Conservation (phyloP, 2,888 invertebrate genomes). For the Mantis religiosa region DNA sequence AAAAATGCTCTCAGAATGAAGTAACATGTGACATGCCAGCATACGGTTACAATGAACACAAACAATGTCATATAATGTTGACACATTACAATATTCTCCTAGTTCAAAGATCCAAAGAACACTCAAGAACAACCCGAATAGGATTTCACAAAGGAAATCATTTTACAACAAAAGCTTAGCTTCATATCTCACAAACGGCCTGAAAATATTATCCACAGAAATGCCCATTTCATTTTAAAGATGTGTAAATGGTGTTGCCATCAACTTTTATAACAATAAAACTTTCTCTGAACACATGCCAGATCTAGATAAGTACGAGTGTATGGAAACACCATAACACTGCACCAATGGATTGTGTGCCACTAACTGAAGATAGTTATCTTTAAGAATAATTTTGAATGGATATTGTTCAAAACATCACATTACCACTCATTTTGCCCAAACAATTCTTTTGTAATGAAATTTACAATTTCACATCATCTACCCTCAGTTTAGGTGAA, state of each 20-base stretch:
- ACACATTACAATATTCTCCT: not conserved
- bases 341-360: constrained; percentile 26
- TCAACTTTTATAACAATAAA: constrained; percentile 9
- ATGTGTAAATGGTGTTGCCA: constrained; percentile 10
- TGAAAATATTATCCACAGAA: constrained; percentile 5
- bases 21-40: not conserved
- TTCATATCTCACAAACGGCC: constrained; percentile 12
- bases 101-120: constrained; percentile 15
- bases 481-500: constrained; percentile 16
- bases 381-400: not conserved
- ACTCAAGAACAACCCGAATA: constrained; percentile 20
- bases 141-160: constrained; percentile 12
- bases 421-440: not conserved
- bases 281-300: constrained; percentile 19
- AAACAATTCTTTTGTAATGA: not conserved
- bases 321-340: constrained; percentile 11
- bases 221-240: constrained; percentile 13
- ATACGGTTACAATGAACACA: constrained; percentile 6
- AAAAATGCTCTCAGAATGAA: not conserved
- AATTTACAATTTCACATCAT: not conserved
- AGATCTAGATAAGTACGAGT: constrained; percentile 16
- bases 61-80: constrained; percentile 17
- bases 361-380: constrained; percentile 18
- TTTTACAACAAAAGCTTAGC: constrained; percentile 19
- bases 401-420: not conserved